Evolutionary conservation across 2,797 vertebrate species (phyloP).

Genomic region (Carcharodon carcharias): DNA sequence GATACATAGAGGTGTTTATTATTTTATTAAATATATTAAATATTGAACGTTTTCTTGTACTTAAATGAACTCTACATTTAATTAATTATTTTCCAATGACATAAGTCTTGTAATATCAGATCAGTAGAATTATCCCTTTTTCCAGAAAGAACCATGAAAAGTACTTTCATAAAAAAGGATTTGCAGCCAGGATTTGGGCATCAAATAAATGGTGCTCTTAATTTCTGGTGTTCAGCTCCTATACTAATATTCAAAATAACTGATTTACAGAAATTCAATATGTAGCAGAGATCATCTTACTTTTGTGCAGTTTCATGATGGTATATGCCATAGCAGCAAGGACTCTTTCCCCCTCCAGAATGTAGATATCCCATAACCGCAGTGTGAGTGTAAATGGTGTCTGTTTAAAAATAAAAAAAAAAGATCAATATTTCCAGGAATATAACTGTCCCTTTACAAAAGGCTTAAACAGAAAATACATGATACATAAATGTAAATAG

Average conservation of each 20-base stretch:
- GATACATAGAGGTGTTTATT: not conserved
- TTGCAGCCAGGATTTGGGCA: not conserved
- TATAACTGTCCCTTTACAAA: not conserved
- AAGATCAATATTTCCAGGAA: not conserved
- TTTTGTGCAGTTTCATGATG: constrained; percentile 75
- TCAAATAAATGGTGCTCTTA: not conserved
- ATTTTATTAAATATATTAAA: not conserved
- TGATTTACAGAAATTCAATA: not conserved
- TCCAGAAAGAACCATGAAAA: not conserved
- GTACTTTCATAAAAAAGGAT: not conserved
- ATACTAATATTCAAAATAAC: not conserved
- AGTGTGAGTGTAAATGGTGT: constrained; percentile 76
- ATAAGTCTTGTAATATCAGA: not conserved
- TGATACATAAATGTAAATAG: not conserved
- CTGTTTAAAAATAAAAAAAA: constrained; percentile 57
- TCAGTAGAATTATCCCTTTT: not conserved
- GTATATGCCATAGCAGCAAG: constrained; percentile 74
- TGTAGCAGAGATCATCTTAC: constrained; percentile 57
- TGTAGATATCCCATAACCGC: constrained; percentile 78
- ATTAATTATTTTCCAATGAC: not conserved
- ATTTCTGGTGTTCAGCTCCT: not conserved
- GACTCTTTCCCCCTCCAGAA: constrained; percentile 70
- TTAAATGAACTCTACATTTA: not conserved
- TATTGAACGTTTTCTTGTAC: not conserved
- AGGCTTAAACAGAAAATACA: not conserved